phyloP scores from a whole-genome alignment of 2,888 invertebrate species.

The Calliopum simillimum region DNA sequence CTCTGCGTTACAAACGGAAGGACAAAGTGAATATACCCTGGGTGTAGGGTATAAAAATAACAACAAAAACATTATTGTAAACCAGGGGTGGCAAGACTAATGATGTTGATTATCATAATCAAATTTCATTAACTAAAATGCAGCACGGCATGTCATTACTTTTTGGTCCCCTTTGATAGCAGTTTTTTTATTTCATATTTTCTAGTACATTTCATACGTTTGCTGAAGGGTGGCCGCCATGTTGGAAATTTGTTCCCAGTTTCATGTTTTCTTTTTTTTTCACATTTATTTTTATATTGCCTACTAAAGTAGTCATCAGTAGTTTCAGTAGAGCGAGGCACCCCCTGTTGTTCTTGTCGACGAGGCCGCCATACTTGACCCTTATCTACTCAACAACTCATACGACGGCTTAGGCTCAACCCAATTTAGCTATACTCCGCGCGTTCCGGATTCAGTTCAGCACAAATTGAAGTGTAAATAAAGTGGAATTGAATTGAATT shows the following conservation, averaged over 20 bases:
- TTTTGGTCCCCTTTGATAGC: too few species aligned
- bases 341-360: not conserved
- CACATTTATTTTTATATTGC: not conserved
- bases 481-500: constrained; percentile 25
- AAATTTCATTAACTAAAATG: constrained; percentile 24
- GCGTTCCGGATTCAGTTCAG: constrained; percentile 6
- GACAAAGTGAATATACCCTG: too few species aligned
- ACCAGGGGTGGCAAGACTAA: constrained; percentile 23
- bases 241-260: not conserved
- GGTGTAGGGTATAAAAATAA: too few species aligned
- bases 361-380: not conserved
- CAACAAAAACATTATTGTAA: not conserved
- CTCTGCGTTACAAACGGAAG: too few species aligned
- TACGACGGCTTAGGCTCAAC: not conserved
- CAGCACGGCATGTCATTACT: constrained; percentile 19
- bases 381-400: not conserved
- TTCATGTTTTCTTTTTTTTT: not conserved
- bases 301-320: constrained; percentile 21
- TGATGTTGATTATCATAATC: constrained; percentile 31
- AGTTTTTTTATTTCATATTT: constrained; percentile 1
- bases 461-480: constrained; percentile 20
- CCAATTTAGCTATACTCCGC: not conserved
- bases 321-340: not conserved
- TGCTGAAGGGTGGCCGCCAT: constrained; percentile 32
- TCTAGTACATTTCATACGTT: not conserved